Percentiles rank a stretch among this genome's conserved stretches.
Conservation (phyloP, 2,888 invertebrate genomes). For the Latheticus oryzae region DNA sequence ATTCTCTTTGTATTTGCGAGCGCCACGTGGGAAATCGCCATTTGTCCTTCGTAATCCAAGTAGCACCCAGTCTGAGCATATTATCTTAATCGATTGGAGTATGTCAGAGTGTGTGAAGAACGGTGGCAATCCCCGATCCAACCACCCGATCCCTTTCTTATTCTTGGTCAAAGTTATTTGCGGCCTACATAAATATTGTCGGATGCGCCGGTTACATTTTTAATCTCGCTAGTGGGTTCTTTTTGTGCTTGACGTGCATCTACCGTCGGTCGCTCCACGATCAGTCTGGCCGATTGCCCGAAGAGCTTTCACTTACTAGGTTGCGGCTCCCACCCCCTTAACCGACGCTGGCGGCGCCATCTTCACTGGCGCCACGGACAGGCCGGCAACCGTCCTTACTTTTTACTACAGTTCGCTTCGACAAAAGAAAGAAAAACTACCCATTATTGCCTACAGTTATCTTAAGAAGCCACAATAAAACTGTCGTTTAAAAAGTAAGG, state of each 20-base stretch:
- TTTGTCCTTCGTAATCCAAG: conserved; percentile 2
- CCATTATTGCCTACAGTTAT: conserved; percentile 67
- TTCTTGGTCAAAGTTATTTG: conserved; percentile 54
- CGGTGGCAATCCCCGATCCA: conserved; percentile 1
- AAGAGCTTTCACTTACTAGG: conserved; percentile 52
- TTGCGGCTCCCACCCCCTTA: conserved; percentile 49
- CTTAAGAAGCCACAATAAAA: conserved; percentile 66
- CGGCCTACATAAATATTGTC: conserved; percentile 55
- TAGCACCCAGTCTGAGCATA: conserved; percentile 46
- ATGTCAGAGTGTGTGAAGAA: conserved; percentile 19
- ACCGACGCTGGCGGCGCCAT: conserved; percentile 60
- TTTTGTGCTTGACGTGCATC: conserved; percentile 22
- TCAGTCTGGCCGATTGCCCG: conserved; percentile 61
- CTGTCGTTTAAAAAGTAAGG: conserved; percentile 65
- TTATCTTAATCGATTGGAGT: conserved; percentile 52
- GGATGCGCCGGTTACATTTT: conserved; percentile 57
- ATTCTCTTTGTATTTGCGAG: too few species aligned
- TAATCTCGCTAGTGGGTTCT: conserved; percentile 52
- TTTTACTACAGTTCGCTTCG: conserved; percentile 62
- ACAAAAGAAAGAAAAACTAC: conserved; percentile 65
- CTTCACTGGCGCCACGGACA: conserved; percentile 61
- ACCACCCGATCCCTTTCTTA: too few species aligned
- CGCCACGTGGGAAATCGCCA: conserved; percentile 8
- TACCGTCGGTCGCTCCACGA: conserved; percentile 47
- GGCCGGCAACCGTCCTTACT: conserved; percentile 63